phyloP scores from a whole-genome alignment of 2,797 vertebrate species.

The Avahi laniger region DNA sequence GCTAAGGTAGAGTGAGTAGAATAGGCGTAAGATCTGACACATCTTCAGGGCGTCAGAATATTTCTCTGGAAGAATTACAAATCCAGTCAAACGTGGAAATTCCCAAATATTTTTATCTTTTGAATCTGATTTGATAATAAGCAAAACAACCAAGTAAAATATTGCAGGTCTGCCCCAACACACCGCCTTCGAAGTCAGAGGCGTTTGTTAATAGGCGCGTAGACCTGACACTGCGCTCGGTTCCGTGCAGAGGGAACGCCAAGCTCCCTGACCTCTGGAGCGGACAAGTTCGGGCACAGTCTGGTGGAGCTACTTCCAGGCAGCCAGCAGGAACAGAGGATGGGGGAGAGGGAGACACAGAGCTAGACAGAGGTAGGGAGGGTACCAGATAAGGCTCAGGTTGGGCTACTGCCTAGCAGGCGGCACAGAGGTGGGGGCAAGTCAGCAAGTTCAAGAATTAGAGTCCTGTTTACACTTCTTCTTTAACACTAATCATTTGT shows the following conservation, averaged over 20 bases:
- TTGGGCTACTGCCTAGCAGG: neutral
- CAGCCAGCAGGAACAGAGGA: neutral
- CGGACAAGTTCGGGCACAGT: neutral
- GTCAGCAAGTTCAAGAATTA: neutral
- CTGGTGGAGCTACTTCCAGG: neutral
- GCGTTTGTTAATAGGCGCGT: neutral
- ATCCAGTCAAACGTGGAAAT: neutral
- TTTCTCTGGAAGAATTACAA: neutral
- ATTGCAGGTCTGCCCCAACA: neutral
- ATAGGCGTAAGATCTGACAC: neutral
- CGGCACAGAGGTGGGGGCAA: neutral
- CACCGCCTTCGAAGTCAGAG: neutral
- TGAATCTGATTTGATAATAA: conserved; percentile 9
- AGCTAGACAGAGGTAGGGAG: neutral
- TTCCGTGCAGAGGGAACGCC: neutral
- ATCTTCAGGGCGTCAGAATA: neutral
- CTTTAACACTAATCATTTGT: neutral
- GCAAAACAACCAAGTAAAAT: conserved; percentile 33
- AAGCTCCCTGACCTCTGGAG: conserved; percentile 1
- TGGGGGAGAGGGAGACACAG: neutral
- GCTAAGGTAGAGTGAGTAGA: neutral
- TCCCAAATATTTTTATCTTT: neutral
- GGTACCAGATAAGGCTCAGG: neutral
- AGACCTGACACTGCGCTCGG: neutral
- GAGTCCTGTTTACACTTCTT: neutral